phyloP scores from a whole-genome alignment of 2,888 invertebrate genomes.

The Seira musarum region DNA sequence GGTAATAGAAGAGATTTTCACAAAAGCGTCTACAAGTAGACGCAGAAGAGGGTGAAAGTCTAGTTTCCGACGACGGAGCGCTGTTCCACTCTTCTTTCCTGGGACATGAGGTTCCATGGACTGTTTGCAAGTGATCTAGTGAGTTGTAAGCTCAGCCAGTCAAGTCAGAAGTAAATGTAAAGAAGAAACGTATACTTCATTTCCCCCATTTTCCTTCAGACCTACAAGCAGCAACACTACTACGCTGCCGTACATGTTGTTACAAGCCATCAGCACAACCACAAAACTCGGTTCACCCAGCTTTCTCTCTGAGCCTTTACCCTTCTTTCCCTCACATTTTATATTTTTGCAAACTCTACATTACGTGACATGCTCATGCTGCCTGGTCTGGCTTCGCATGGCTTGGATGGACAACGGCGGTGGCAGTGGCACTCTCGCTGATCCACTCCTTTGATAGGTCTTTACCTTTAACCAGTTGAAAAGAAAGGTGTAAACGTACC shows the following conservation, averaged over 20 bases:
- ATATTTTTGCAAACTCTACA: slow-evolving; percentile 15
- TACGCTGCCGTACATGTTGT: slow-evolving; percentile 4
- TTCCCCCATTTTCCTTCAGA: too few relatives aligned
- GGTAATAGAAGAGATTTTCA: too few relatives aligned
- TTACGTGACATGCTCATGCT: slow-evolving; percentile 27
- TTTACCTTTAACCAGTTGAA: slow-evolving; percentile 32
- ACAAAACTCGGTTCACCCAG: too few relatives aligned
- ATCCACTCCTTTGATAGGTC: slow-evolving; percentile 19
- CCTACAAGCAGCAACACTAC: not conserved
- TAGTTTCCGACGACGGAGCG: slow-evolving; percentile 41
- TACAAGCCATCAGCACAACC: slow-evolving; percentile 31
- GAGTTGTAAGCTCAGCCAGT: slow-evolving; percentile 38
- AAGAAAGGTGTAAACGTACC: too few relatives aligned
- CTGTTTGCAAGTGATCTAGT: slow-evolving; percentile 32
- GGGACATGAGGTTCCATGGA: slow-evolving; percentile 57
- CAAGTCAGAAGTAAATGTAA: slow-evolving; percentile 18
- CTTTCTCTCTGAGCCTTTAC: not conserved
- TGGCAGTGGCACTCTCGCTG: not conserved
- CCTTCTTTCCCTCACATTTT: too few relatives aligned
- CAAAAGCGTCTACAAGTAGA: not conserved
- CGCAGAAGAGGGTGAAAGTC: slow-evolving; percentile 49
- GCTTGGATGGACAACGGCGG: too few relatives aligned
- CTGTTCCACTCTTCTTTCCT: slow-evolving; percentile 49
- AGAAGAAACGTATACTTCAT: slow-evolving; percentile 12
- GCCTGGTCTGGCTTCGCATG: too few relatives aligned